These are phyloP conservation scores for Drosophila vallismaia DNA, from an alignment of 2,888 invertebrate species.

Conservation along the genomic window DNA sequence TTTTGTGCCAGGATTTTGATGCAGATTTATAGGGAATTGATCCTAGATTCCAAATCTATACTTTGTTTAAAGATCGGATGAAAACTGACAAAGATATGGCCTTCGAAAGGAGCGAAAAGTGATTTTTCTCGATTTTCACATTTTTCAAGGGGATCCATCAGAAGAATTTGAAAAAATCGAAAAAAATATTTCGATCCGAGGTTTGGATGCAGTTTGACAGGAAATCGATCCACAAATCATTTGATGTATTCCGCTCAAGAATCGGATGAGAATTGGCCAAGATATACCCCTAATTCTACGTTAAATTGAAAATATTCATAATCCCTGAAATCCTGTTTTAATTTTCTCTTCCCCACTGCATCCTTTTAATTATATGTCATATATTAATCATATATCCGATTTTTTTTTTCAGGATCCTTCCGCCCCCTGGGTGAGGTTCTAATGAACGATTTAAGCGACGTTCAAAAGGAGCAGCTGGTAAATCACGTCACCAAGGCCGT, in stretches of 20 bases:
- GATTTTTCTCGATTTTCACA: too few relatives aligned
- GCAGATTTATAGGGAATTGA: too few relatives aligned
- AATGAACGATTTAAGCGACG: conserved; percentile 80
- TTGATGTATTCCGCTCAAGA: neutral
- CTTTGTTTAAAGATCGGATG: too few relatives aligned
- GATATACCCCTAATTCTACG: neutral
- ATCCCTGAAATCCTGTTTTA: too few relatives aligned
- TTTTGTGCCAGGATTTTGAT: too few relatives aligned
- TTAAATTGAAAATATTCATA: too few relatives aligned
- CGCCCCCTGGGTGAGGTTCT: conserved; percentile 82
- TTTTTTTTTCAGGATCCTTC: conserved; percentile 71
- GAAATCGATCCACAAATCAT: neutral
- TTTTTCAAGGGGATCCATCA: too few relatives aligned
- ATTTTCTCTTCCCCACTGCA: too few relatives aligned
- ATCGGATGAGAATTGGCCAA: neutral
- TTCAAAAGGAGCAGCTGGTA: conserved; percentile 76
- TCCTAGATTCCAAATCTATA: too few relatives aligned
- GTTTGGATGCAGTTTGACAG: neutral
- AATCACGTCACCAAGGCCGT: conserved; percentile 77
- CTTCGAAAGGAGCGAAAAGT: too few relatives aligned
- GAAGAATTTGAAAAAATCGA: neutral
- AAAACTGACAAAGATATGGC: too few relatives aligned
- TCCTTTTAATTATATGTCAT: too few relatives aligned
- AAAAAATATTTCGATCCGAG: neutral
- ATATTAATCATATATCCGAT: neutral